These are phyloP conservation scores for Rhineura floridana DNA, from an alignment of 2,113 vertebrate species.

Conservation along the genomic window DNA sequence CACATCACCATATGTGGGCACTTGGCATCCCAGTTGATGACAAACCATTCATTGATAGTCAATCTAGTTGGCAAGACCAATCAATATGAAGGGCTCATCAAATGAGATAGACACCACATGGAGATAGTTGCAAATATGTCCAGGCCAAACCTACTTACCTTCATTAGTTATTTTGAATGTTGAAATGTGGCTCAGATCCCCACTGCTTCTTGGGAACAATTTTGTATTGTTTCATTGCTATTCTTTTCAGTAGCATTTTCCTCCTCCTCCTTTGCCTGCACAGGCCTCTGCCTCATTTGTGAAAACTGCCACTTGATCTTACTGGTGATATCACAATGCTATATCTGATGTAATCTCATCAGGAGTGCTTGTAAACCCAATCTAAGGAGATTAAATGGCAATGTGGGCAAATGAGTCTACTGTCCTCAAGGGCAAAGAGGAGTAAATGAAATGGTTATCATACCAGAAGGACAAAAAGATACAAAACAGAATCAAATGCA, in stretches of 20 bases:
- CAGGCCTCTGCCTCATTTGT: background rate
- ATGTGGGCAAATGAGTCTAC: background rate
- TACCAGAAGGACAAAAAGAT: background rate
- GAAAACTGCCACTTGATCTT: background rate
- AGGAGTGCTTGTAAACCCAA: background rate
- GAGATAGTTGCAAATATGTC: background rate
- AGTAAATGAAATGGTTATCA: background rate
- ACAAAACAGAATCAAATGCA: background rate
- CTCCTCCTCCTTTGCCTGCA: background rate
- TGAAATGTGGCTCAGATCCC: no score
- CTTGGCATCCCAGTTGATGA: background rate
- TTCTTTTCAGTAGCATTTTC: background rate
- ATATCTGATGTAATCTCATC: background rate
- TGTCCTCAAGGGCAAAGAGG: background rate
- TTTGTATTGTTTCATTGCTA: background rate
- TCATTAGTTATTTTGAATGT: background rate
- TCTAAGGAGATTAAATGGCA: background rate
- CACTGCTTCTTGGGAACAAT: background rate
- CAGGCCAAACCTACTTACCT: background rate
- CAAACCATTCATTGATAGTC: background rate
- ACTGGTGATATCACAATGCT: background rate
- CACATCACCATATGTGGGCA: background rate
- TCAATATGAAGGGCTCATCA: background rate
- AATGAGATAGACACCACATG: background rate
- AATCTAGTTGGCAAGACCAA: background rate